Base-by-base conservation (phyloP, 2,113 vertebrate species). In the Vulpes vulpes region DNA sequence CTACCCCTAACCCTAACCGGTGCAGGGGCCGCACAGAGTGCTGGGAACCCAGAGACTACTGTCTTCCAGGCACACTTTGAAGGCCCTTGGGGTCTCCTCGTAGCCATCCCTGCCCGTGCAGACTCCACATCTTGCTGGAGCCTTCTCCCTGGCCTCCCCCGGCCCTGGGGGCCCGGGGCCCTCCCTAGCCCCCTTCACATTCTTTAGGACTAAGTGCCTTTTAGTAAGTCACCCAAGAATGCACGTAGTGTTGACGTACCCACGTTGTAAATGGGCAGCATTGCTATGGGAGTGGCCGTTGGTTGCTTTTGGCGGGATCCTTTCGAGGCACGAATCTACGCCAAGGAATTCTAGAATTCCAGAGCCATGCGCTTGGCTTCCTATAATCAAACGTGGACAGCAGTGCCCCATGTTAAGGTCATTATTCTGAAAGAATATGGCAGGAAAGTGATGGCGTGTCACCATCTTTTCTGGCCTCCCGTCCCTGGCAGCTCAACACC, bases 171-270 rank as follows among this genome's bases (percentile, higher is more conserved):
- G 60, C 30, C 23, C 32, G 76, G 74, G 76, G 80, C 49, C 71
- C 25, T 32, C 14, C 16, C 53, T 51, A 10, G 69, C 5, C 43
- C 43, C 43, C 43, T 43, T 43, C 43, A 43, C 43, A 43, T 43
- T 78, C 69, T 20, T 64, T 53, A 59, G 65, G 71, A 84, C 71
- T 43, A 89, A 73, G 67, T 60, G 79, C 79, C 95, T 94, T 89
- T 89, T 89, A 89, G 94, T 94, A 85, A 92, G 27, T 71, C 64
- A 80, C 62, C 89, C 25, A 78, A 79, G 84, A 85, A 22, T n/a
- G 15, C 17, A 35, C 85, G n/a, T 65, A 43, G 83, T 78, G 83
- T 84, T 87, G 30, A 83, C 65, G 69, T 35, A 32, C 51, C 86
- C 64, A 64, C 30, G 23, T 79, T 25, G 94, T 71, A 78, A 78